Percentiles rank a stretch among this genome's conserved stretches.
phyloP scores from a whole-genome alignment of 2,888 invertebrate species.

The Microdon myrmicae region DNA sequence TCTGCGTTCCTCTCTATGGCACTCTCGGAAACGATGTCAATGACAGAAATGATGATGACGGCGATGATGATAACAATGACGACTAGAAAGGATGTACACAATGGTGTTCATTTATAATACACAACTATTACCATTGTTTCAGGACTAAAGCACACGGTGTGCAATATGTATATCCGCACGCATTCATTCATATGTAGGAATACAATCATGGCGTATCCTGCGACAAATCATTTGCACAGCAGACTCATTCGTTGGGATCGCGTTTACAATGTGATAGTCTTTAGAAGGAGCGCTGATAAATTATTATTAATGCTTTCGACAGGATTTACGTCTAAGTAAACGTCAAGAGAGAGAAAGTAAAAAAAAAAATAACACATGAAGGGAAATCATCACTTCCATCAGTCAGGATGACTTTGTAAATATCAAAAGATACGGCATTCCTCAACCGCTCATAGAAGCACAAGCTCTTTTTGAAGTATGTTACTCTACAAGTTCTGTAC shows the following conservation, averaged over 20 bases:
- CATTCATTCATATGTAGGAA: too few species aligned
- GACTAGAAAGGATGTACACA: neutral
- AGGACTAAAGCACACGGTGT: slow-evolving; percentile 2
- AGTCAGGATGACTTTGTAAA: slow-evolving; percentile 41
- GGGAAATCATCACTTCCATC: slow-evolving; percentile 18
- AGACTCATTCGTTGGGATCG: neutral
- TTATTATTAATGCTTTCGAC: slow-evolving; percentile 51
- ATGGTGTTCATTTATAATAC: slow-evolving; percentile 7
- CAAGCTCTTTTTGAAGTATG: too few species aligned
- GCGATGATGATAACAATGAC: too few species aligned
- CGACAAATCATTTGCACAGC: too few species aligned
- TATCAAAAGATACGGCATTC: too few species aligned
- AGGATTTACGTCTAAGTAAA: slow-evolving; percentile 34
- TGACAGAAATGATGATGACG: too few species aligned
- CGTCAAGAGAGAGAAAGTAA: neutral
- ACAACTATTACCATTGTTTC: slow-evolving; percentile 40
- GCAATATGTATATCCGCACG: neutral
- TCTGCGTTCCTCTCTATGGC: too few species aligned
- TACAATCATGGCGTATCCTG: slow-evolving; percentile 1
- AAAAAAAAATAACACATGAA: neutral
- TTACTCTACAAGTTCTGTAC: too few species aligned
- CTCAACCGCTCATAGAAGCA: too few species aligned
- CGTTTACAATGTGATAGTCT: slow-evolving; percentile 40
- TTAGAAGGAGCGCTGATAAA: slow-evolving; percentile 38
- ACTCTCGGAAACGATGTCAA: too few species aligned